phyloP scores from a whole-genome alignment of 2,797 vertebrate species.

The Sebastes nivosus region DNA sequence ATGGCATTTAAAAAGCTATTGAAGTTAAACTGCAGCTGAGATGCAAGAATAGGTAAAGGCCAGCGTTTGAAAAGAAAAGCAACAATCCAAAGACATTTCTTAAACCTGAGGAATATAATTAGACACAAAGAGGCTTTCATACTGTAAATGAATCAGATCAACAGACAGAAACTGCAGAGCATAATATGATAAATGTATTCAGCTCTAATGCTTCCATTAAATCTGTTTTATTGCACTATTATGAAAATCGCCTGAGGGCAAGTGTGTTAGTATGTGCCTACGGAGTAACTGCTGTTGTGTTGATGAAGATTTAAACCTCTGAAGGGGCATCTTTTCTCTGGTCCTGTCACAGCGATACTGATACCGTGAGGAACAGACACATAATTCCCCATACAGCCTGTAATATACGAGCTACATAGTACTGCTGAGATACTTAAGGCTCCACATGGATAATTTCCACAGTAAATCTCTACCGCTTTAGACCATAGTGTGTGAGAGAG shows the following conservation, averaged over 20 bases:
- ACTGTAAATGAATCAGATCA: background rate
- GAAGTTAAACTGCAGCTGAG: background rate
- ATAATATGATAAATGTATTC: constrained; percentile 2
- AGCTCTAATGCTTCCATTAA: constrained; percentile 2
- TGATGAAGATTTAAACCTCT: background rate
- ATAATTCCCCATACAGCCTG: background rate
- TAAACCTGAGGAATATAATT: background rate
- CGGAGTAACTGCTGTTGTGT: background rate
- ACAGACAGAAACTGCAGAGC: background rate
- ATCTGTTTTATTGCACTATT: background rate
- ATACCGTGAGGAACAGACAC: background rate
- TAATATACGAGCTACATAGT: background rate
- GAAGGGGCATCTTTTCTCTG: background rate
- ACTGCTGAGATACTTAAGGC: background rate
- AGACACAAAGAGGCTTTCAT: constrained; percentile 10
- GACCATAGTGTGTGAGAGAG: background rate
- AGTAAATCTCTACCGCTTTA: constrained; percentile 9
- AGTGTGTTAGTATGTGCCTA: background rate
- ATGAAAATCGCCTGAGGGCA: background rate
- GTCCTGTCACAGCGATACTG: background rate
- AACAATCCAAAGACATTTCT: background rate
- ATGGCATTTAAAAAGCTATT: constrained; percentile 1
- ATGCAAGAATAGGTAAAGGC: background rate
- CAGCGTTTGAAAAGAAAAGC: background rate
- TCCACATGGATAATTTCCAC: constrained; percentile 1